phyloP scores from a whole-genome alignment of 1,140 invertebrate species.

The Drosophila willistoni region DNA sequence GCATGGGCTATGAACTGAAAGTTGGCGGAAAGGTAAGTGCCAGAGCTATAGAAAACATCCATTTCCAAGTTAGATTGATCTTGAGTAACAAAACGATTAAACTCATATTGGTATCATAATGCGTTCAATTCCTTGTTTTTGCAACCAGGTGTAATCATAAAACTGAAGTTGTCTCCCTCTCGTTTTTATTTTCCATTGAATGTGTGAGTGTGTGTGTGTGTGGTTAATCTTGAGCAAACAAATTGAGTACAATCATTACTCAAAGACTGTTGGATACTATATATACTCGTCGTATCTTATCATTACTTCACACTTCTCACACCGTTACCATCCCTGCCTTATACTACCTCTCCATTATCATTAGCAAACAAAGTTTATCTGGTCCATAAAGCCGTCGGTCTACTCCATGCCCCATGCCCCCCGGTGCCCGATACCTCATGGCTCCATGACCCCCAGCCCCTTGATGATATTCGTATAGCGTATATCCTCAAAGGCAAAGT shows the following conservation, averaged over 20 bases:
- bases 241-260: constrained; percentile 4
- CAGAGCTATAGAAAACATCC: no score
- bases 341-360: background rate
- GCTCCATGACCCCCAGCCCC: no score
- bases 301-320: constrained; percentile 18
- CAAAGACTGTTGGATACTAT: constrained; percentile 3
- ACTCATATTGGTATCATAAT: no score
- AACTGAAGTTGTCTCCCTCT: no score
- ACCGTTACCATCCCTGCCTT: background rate
- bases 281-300: constrained; percentile 5
- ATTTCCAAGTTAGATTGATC: no score
- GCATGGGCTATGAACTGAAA: constrained; percentile 91
- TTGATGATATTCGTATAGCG: background rate
- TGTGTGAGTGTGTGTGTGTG: background rate
- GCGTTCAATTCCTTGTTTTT: no score
- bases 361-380: constrained; percentile 22
- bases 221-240: background rate
- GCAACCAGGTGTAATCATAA: no score
- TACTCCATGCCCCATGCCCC: background rate
- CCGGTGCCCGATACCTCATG: background rate
- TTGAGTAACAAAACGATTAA: no score
- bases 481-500: constrained; percentile 20
- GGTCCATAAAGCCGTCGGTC: constrained; percentile 1
- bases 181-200: background rate
- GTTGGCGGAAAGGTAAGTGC: constrained; percentile 90